A percentile compares a stretch with the other conserved stretches of the same genome.
Conservation (phyloP, 2,888 invertebrate species). For the Aphrophora alni region DNA sequence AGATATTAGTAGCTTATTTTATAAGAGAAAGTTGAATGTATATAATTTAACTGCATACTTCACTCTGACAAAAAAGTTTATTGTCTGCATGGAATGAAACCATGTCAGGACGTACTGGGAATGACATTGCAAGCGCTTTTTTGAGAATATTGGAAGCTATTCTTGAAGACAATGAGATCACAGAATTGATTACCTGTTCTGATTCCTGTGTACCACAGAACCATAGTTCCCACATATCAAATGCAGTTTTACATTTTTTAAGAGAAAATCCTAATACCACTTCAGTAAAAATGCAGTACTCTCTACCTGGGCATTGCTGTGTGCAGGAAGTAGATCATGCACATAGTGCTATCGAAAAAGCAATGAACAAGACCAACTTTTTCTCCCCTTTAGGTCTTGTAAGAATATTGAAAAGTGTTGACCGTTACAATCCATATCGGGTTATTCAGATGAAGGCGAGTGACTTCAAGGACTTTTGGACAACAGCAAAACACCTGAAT, state of each 20-base stretch:
- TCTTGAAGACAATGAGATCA: conserved; percentile 17
- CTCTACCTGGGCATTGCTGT: not conserved
- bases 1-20: not conserved
- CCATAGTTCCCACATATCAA: conserved; percentile 13
- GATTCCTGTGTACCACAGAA: conserved; percentile 26
- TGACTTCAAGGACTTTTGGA: conserved; percentile 12
- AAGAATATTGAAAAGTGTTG: not conserved
- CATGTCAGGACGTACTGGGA: not conserved
- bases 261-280: not conserved
- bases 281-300: not conserved
- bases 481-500: conserved; percentile 16
- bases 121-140: conserved; percentile 20
- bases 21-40: conserved; percentile 6
- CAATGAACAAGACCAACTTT: conserved; percentile 16
- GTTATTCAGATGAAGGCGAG: not conserved
- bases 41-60: conserved; percentile 21
- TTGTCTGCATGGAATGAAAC: conserved; percentile 12
- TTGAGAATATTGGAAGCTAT: conserved; percentile 3
- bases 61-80: conserved; percentile 24
- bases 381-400: conserved; percentile 17
- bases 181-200: not conserved
- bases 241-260: conserved; percentile 15
- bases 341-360: conserved; percentile 18
- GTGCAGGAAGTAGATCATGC: conserved; percentile 14
- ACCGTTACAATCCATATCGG: conserved; percentile 2